A percentile compares a stretch with the other conserved stretches of the same genome.
Conservation (phyloP, 2,797 vertebrate genomes). For the Mionectes olivaceus region DNA sequence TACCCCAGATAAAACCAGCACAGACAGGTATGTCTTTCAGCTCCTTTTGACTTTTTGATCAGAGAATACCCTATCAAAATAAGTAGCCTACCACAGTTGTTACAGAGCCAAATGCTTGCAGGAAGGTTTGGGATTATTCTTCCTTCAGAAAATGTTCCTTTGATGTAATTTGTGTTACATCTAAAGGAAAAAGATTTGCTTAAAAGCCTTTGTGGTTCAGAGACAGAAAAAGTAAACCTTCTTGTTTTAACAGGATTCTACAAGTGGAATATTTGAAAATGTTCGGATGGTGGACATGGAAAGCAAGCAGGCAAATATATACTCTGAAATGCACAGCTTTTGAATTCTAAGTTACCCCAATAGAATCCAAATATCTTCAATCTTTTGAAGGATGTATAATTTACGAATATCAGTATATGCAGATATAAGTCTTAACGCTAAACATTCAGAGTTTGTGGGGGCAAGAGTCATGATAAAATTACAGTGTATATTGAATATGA, state of each 20-base stretch:
- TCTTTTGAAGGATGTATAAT: not conserved
- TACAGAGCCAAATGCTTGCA: not conserved
- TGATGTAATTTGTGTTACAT: not conserved
- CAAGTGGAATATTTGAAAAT: not conserved
- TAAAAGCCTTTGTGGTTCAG: not conserved
- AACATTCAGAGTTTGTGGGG: not conserved
- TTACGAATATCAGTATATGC: not conserved
- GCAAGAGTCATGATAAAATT: not conserved
- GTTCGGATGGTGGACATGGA: not conserved
- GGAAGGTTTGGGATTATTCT: not conserved
- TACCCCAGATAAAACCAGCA: not conserved
- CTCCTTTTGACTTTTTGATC: not conserved
- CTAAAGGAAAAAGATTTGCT: not conserved
- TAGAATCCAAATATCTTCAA: not conserved
- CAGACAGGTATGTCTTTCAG: not conserved
- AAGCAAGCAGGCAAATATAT: not conserved
- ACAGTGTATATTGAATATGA: constrained; percentile 18
- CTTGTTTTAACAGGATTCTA: not conserved
- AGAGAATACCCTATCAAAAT: not conserved
- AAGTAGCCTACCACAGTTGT: not conserved
- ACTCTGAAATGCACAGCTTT: not conserved
- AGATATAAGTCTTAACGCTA: not conserved
- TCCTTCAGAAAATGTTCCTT: not conserved
- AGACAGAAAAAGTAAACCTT: not conserved
- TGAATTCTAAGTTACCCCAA: not conserved